Conservation (phyloP, 2,797 vertebrate species). For the Microctenopoma lineatum region DNA sequence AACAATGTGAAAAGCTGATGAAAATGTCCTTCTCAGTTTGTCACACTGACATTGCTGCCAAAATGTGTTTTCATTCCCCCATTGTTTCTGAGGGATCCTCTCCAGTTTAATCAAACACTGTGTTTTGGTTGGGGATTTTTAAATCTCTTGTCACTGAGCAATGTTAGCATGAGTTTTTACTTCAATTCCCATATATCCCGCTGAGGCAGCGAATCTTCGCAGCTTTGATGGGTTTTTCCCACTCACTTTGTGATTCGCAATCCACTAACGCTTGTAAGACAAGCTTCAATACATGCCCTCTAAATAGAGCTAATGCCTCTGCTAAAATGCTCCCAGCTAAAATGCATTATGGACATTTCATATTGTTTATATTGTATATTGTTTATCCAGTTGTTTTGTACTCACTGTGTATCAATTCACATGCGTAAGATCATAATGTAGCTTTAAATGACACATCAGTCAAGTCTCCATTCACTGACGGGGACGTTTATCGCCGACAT, state of each 20-base stretch:
- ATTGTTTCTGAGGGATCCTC: conserved; percentile 52
- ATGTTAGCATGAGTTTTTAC: conserved; percentile 54
- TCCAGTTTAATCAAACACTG: conserved; percentile 66
- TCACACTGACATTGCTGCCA: conserved; percentile 59
- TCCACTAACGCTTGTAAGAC: conserved; percentile 63
- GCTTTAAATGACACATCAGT: conserved; percentile 15
- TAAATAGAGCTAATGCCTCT: conserved; percentile 57
- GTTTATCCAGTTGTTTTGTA: conserved; percentile 21
- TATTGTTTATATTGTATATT: conserved; percentile 8
- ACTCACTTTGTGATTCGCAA: conserved; percentile 47
- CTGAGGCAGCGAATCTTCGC: conserved; percentile 57
- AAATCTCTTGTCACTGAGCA: conserved; percentile 61
- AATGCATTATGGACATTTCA: conserved; percentile 24
- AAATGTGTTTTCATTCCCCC: conserved; percentile 41
- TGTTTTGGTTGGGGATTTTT: conserved; percentile 61
- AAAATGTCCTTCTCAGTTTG: conserved; percentile 54
- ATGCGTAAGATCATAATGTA: conserved; percentile 6
- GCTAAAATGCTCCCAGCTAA: conserved; percentile 36
- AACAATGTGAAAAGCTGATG: conserved; percentile 66
- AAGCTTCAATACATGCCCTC: conserved; percentile 53
- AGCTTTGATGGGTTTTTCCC: conserved; percentile 62
- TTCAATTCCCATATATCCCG: conserved; percentile 55
- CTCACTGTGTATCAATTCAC: neutral
- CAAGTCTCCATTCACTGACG: neutral
- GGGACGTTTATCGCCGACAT: neutral